Base-by-base conservation (phyloP, 2,797 vertebrate species). In the Falco columbarius region DNA sequence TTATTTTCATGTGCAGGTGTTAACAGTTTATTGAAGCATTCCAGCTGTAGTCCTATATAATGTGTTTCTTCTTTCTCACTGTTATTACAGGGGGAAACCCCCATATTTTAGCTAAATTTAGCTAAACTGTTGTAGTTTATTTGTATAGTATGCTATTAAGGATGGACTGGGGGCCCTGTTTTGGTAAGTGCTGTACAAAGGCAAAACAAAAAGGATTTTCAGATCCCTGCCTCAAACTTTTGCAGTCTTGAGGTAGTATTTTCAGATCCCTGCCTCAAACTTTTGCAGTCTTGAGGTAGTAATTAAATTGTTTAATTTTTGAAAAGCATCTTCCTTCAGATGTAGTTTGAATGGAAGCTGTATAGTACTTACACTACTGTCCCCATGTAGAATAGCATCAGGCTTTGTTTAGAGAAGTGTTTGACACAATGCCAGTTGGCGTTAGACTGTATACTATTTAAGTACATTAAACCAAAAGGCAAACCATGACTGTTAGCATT, bases 401-500 rank as follows among this genome's bases (percentile, higher is more conserved):
- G 22, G 30, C 34, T 73, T 88, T 61, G 17, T 65, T 85, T 52
- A 40, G 71, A 49, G 49, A 40, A 72, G 59, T 30, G 15, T 59
- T 59, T 76, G 63, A 54, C 51, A 21, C 22, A 62, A 17, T 65
- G 17, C 40, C 22, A 30, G 24, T 63, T 79, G n/a, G 29, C 14
- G 3, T 59, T 94, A 34, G 38, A 5, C 32, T 61, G 20, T 1
- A 0, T 1, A 0, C 17, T 55, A 3, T 14, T 14, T 17, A 55
- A 40, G 23, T 55, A 4, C 1, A 1, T n/a, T 49, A 68, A 87
- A 6, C 40, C 34, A 21, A 42, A 56, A 79, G 21, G 42, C 51
- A 75, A 82, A 32, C 63, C 24, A 3, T 63, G 71, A 55, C 65
- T 34, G 56, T 19, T 63, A 75, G 38, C n/a, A 47, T 22, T 34